Evolutionary conservation across 1,140 invertebrate genomes (phyloP), one percentile per base, ranked within the genome.

Genomic region (Camponotus vicinus): DNA sequence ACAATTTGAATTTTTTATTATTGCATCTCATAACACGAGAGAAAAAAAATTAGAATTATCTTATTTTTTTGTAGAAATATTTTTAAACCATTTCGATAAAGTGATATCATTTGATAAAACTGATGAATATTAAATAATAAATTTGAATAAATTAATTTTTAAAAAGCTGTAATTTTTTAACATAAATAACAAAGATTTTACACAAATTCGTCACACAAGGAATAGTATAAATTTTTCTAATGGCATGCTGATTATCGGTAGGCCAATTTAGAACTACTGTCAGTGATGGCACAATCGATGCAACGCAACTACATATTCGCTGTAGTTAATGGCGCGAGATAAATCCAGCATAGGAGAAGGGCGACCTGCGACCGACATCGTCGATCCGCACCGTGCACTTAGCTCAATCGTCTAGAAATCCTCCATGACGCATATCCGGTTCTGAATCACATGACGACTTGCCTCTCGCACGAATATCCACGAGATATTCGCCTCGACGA

Each of bases 341-440:
- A 80, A 88, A 90, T 90, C 59, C 84, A 78, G 21, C 84, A 55
- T 73, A 88, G 57, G 76, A 85, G 84, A 82, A 88, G 88, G 86
- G 88, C 88, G 88, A 82, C 75, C 70, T 80, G 69, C 76, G 89
- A 21, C 55, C 79, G 79, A 63, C 85, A 79, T 70, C 57, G 66
- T 84, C 78, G 88, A 83, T 85, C 90, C 55, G 83, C 79, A 83
- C 79, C 40, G 69, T 83, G 86, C 92, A 92, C 91, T 93, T 88
- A 90, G 90, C 86, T 93, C 89, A 94, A 94, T 93, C 93, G 92
- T 90, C 91, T 92, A 93, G 92, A 93, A 93, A 92, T 93, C 92
- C 93, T 93, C 92, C 69, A 90, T 93, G 92, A 93, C 93, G 93
- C 93, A 92, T 88, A 93, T 93, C 92, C 93, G 92, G 86, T 83